Evolutionary conservation across 2,888 invertebrate species (phyloP), one percentile per base, ranked within the genome.

Genomic region (Leptinotarsa rubiginosa): DNA sequence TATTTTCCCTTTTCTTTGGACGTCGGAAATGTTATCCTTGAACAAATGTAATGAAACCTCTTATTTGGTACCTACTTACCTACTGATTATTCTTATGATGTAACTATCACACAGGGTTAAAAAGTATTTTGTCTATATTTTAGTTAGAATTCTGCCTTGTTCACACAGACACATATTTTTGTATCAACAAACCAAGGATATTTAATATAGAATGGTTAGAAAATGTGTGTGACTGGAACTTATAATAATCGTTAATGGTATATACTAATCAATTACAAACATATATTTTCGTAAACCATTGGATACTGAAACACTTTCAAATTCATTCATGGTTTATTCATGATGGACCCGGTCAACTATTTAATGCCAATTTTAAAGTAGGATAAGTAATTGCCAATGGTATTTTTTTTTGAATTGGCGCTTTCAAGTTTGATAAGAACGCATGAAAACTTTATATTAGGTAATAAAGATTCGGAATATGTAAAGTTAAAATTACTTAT

Each of bases 111-210:
- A 75, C 75, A 75, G 75, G 75, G 75, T 75, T 75, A 52, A 50
- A 75, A 50, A 75, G 70, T 75, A 75, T 75, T 75, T 72, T 72
- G 69, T 72, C 70, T 75, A 75, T 22, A 74, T 67, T 75, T 75
- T 67, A 72, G 72, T 75, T 74, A 50, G 22, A 59, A 59, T 74
- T 74, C 70, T 52, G 70, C 70, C 69, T 72, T 72, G 67, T 72
- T 75, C 70, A 75, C 69, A 65, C 72, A 75, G 25, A 69, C 41
- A 66, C 62, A 72, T 75, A 75, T 75, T 75, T 75, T 75, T 75
- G 69, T 75, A 75, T 64, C 22, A 54, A 59, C 47, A 52, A 74
- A 72, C 16, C 62, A 62, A 41, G 10, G 62, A 62, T 62, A 31
- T 62, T 31, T n/a, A 41, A 41, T 62, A n/a, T 62, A 62, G 62